These are phyloP conservation scores for Macrobrachium rosenbergii DNA, from an alignment of 1,140 invertebrate genomes.

Conservation along the genomic window DNA sequence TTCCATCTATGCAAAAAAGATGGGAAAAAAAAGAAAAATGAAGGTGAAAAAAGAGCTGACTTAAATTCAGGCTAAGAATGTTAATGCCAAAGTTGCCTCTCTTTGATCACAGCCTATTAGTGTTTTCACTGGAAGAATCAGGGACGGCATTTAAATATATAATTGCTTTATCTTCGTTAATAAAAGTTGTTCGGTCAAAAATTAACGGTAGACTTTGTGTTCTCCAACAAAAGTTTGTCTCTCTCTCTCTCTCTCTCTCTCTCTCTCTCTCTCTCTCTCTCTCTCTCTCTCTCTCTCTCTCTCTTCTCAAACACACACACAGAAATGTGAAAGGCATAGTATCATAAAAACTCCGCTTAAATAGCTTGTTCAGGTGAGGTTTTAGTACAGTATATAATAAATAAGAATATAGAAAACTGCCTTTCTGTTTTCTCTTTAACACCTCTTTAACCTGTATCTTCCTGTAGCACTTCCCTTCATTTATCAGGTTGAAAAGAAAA, in stretches of 20 bases:
- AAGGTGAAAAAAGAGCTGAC: background rate
- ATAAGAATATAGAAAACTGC: too few species aligned
- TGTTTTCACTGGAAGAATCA: background rate
- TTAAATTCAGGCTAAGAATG: slow-evolving; percentile 35
- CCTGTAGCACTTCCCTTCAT: too few species aligned
- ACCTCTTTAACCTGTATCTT: too few species aligned
- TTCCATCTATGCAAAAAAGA: background rate
- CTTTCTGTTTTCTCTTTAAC: too few species aligned
- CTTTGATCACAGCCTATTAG: slow-evolving; percentile 35
- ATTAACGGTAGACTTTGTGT: slow-evolving; percentile 1
- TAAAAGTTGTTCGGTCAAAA: slow-evolving; percentile 25
- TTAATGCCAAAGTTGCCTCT: slow-evolving; percentile 18
- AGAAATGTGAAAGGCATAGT: too few species aligned
- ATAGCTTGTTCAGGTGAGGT: too few species aligned
- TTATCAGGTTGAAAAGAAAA: too few species aligned
- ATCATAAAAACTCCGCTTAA: too few species aligned
- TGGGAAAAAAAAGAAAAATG: background rate
- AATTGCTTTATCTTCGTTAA: slow-evolving; percentile 35
- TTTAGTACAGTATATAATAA: too few species aligned
- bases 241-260: slow-evolving; percentile 1
- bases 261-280: background rate
- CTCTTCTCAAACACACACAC: too few species aligned
- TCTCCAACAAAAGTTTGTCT: background rate
- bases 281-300: background rate
- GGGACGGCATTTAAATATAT: slow-evolving; percentile 34